Conservation (phyloP, 30 jellyfish, hydroid and myxozoan species). For the Cassiopea xamachana region DNA sequence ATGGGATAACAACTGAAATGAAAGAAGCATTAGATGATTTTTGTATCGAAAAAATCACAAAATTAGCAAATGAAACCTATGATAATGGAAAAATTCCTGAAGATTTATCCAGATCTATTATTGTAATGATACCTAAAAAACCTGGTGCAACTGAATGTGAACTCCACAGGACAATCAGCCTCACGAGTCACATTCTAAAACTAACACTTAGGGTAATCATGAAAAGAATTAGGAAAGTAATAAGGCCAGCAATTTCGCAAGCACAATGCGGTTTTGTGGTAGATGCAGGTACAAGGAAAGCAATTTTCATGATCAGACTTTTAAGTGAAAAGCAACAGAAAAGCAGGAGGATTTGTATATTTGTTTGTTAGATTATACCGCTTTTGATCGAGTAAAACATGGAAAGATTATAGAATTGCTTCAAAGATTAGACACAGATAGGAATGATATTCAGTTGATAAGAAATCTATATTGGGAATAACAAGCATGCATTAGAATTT, state of each 20-base stretch:
- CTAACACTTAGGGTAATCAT: slow-evolving; percentile 1
- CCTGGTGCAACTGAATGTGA: slow-evolving; percentile 47
- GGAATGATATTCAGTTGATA: slow-evolving; percentile 15
- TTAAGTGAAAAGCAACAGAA: slow-evolving; percentile 13
- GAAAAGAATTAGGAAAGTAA: slow-evolving; percentile 13
- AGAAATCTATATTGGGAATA: slow-evolving; percentile 43
- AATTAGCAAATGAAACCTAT: slow-evolving; percentile 5
- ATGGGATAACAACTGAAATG: slow-evolving; percentile 7
- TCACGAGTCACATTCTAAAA: slow-evolving; percentile 19
- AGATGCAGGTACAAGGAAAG: slow-evolving; percentile 32
- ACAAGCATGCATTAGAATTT: slow-evolving; percentile 17
- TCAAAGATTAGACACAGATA: slow-evolving; percentile 3
- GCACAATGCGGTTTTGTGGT: neutral
- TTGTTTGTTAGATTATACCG: slow-evolving; percentile 14
- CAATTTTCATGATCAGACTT: slow-evolving; percentile 22
- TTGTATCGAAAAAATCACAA: slow-evolving; percentile 5
- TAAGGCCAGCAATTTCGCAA: neutral
- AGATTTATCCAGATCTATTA: slow-evolving; percentile 17
- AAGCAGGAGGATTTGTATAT: slow-evolving; percentile 26
- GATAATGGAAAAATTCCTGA: slow-evolving; percentile 47
- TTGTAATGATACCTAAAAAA: slow-evolving; percentile 29
- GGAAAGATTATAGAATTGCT: slow-evolving; percentile 13
- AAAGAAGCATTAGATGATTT: slow-evolving; percentile 1
- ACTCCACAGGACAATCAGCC: slow-evolving; percentile 58
- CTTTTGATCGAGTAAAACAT: slow-evolving; percentile 37